Evolutionary conservation across 2,797 vertebrate genomes (phyloP), one percentile per base, ranked within the genome.

Genomic region (Odontamblyopus rebecca): DNA sequence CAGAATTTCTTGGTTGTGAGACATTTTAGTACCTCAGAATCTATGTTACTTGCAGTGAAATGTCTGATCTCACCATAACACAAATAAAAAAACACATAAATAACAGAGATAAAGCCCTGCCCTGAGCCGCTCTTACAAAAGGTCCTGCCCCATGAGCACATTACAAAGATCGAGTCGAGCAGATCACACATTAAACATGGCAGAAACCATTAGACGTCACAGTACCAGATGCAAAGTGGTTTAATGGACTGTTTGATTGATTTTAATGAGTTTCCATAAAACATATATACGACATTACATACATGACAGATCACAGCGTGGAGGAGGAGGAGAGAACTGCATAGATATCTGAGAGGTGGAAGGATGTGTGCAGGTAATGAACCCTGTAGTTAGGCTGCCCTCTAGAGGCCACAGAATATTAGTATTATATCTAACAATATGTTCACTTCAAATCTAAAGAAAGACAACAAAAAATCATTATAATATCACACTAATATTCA

Each of bases 161-260:
- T 68, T 53, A 66, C 60, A 68, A 72, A 72, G 73, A 81, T 27
- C 74, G 75, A 83, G 67, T 70, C 60, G 23, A 53, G 60, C 8
- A 64, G 59, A 30, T 15, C 41, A 48, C 62, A 80, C 57, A 83
- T 77, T 71, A 82, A 76, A 53, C 60, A 74, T 11, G 70, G 75
- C 68, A 71, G 72, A 61, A 87, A 72, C 66, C 67, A 48, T 77
- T 81, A 80, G 72, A 79, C 65, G 61, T 67, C 64, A 61, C 23
- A 78, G 79, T 76, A 79, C 80, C 75, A 67, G 69, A 70, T 71
- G 64, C 74, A 79, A 80, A 74, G 67, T 70, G 32, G 67, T 70
- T 74, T 78, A 85, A 83, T 79, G 72, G 72, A 76, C 74, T 78
- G 69, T 75, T 68, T 83, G 68, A 84, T 83, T 69, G 70, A 73